Conservation (phyloP, 2,888 invertebrate species). For the Phytoseiulus persimilis region DNA sequence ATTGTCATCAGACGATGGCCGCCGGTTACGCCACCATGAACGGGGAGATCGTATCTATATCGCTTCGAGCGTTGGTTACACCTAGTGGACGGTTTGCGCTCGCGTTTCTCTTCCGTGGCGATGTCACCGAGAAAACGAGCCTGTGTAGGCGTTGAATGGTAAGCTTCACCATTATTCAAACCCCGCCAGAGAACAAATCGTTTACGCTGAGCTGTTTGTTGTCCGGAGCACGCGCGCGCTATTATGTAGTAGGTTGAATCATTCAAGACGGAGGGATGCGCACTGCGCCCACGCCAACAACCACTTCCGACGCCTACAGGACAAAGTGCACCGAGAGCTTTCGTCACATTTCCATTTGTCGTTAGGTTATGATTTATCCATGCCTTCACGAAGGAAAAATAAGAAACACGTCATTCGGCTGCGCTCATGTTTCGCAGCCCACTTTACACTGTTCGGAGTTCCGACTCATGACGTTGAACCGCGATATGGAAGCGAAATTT, state of each 20-base stretch:
- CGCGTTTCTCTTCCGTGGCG: not conserved
- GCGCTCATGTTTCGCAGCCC: too few species aligned
- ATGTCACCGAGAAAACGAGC: not conserved
- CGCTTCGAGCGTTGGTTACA: too few species aligned
- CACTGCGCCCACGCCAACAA: not conserved
- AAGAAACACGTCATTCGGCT: too few species aligned
- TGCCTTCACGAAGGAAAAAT: too few species aligned
- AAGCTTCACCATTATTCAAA: not conserved
- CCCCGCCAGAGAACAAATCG: not conserved
- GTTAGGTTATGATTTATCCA: not conserved
- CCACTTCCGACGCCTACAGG: not conserved
- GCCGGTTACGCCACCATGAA: too few species aligned
- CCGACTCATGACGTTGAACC: too few species aligned
- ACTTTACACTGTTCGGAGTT: too few species aligned
- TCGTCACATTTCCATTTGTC: not conserved
- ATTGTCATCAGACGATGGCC: too few species aligned
- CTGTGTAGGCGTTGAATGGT: not conserved
- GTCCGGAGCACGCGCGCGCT: not conserved
- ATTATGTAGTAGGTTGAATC: not conserved
- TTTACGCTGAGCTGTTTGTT: not conserved
- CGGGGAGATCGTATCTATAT: too few species aligned
- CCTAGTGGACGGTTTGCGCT: not conserved
- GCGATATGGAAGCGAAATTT: too few species aligned
- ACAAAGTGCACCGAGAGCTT: not conserved
- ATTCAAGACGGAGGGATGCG: not conserved